Conservation (phyloP, 2,888 invertebrate genomes). For the Eledone cirrhosa region DNA sequence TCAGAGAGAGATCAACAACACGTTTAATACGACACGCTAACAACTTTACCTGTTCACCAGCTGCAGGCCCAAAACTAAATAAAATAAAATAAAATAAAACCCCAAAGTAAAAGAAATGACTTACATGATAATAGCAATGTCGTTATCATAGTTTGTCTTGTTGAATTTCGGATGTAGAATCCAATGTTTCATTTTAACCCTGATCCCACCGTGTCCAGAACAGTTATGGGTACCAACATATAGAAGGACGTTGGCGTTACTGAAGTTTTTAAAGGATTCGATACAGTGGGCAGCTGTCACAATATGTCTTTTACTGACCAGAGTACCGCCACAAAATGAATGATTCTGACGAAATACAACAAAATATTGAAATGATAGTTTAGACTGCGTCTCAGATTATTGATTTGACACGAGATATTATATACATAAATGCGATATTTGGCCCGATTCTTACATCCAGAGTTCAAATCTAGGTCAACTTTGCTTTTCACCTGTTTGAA, state of each 20-base stretch:
- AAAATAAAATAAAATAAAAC: neutral
- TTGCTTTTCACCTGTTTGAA: too few species aligned
- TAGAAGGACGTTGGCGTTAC: constrained; percentile 37
- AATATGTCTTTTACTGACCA: constrained; percentile 43
- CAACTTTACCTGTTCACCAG: too few species aligned
- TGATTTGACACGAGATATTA: too few species aligned
- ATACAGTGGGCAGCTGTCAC: constrained; percentile 51
- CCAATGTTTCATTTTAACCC: constrained; percentile 36
- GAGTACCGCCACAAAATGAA: constrained; percentile 48
- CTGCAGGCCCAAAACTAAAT: too few species aligned
- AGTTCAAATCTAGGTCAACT: too few species aligned
- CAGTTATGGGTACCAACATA: constrained; percentile 43
- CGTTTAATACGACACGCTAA: too few species aligned
- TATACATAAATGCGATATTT: too few species aligned
- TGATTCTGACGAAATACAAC: constrained; percentile 32
- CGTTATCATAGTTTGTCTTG: constrained; percentile 40
- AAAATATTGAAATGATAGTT: neutral
- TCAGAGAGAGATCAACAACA: too few species aligned
- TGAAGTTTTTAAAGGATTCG: constrained; percentile 37
- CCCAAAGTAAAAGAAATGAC: neutral
- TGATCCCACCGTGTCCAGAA: constrained; percentile 36
- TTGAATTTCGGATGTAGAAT: constrained; percentile 41
- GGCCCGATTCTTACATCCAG: too few species aligned
- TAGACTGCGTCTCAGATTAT: too few species aligned
- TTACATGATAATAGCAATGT: constrained; percentile 47